phyloP scores from a whole-genome alignment of 2,113 vertebrate species.

The Heterotilapia buettikoferi region DNA sequence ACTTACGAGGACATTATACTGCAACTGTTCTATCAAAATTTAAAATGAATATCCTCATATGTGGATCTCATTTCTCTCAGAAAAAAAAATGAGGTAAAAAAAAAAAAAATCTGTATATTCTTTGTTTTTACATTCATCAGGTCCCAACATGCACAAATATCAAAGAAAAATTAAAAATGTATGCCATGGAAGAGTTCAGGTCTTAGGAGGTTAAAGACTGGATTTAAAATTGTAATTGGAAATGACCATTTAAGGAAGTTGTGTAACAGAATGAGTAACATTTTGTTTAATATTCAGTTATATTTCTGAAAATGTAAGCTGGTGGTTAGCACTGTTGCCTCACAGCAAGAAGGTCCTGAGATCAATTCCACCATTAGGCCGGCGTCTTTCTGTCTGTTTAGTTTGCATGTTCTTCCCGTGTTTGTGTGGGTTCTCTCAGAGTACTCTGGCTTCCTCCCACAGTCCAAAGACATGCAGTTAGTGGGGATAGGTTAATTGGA shows the following conservation, averaged over 20 bases:
- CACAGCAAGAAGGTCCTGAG: neutral
- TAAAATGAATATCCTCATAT: no score
- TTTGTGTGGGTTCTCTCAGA: neutral
- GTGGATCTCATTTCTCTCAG: no score
- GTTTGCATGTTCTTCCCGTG: neutral
- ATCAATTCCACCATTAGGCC: neutral
- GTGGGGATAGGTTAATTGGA: neutral
- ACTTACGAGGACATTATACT: no score
- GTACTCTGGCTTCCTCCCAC: neutral
- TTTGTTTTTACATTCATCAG: no score
- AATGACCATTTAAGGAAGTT: neutral
- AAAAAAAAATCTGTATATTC: no score
- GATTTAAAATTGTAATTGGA: neutral
- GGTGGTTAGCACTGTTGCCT: neutral
- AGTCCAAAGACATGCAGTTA: neutral
- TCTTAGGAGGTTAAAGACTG: neutral
- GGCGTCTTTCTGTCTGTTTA: neutral
- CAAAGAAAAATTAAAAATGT: no score
- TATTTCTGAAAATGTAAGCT: neutral
- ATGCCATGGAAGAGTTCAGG: no score
- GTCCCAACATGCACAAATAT: rapidly evolving
- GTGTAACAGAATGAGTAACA: neutral
- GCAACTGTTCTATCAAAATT: no score
- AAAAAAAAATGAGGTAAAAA: no score
- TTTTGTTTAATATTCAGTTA: neutral